phyloP scores from a whole-genome alignment of 2,797 vertebrate genomes.

The Delichon dasypus region DNA sequence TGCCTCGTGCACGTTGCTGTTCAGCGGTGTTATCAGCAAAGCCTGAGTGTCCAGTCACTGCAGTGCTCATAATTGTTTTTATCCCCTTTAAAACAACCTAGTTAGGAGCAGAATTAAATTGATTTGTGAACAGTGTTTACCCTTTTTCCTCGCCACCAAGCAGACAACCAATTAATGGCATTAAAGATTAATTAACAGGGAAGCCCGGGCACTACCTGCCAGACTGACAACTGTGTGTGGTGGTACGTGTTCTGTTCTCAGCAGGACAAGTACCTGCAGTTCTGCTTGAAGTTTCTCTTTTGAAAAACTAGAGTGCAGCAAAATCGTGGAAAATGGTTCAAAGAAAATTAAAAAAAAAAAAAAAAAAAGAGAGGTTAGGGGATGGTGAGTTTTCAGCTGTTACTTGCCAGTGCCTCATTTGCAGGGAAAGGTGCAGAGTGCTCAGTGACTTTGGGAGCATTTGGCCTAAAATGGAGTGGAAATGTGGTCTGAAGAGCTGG shows the following conservation, averaged over 20 bases:
- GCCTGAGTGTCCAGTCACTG: background rate
- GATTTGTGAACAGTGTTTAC: slow-evolving; percentile 74
- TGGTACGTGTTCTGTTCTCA: background rate
- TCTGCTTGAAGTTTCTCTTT: background rate
- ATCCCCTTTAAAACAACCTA: slow-evolving; percentile 57
- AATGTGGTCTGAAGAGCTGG: slow-evolving; percentile 35
- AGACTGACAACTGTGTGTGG: background rate
- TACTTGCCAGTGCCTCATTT: background rate
- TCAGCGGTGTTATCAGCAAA: slow-evolving; percentile 46
- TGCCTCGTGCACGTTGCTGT: slow-evolving; percentile 20
- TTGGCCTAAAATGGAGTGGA: slow-evolving; percentile 50
- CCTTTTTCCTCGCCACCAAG: slow-evolving; percentile 62
- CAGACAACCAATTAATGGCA: slow-evolving; percentile 74
- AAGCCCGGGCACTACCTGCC: slow-evolving; percentile 29
- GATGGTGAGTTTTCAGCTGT: background rate
- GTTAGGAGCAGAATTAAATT: slow-evolving; percentile 69
- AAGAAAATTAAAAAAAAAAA: background rate
- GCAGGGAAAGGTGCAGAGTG: background rate
- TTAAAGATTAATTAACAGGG: slow-evolving; percentile 75
- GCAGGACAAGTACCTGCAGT: background rate
- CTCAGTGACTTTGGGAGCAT: background rate
- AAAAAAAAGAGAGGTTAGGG: background rate
- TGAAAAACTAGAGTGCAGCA: background rate
- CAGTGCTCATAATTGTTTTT: slow-evolving; percentile 54
- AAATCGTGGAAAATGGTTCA: background rate